phyloP scores from a whole-genome alignment of 2,113 vertebrate genomes.

The Dromaius novaehollandiae region DNA sequence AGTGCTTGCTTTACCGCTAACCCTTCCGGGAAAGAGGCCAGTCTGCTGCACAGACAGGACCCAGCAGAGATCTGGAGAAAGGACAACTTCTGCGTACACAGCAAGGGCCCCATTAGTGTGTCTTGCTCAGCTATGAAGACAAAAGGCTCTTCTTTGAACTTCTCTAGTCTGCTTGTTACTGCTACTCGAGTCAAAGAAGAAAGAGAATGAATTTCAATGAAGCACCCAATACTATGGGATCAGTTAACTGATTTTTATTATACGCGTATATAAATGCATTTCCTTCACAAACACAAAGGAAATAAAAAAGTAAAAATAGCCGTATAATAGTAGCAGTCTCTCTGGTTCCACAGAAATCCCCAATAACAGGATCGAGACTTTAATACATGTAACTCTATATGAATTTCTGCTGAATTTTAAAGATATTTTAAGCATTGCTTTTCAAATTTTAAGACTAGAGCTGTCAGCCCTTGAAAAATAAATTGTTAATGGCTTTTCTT shows the following conservation, averaged over 20 bases:
- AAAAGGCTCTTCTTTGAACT: neutral
- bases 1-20: neutral
- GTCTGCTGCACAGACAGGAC: neutral
- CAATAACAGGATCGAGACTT: neutral
- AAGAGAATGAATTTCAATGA: neutral
- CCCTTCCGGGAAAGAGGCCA: neutral
- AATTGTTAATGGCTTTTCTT: neutral
- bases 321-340: neutral
- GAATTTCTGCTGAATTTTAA: neutral
- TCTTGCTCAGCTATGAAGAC: neutral
- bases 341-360: neutral
- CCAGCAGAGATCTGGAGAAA: neutral
- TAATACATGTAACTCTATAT: neutral
- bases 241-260: neutral
- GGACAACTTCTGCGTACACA: neutral
- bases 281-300: slow-evolving; percentile 6
- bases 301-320: neutral
- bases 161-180: neutral
- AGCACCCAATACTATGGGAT: neutral
- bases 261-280: accelerated
- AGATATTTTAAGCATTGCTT: neutral
- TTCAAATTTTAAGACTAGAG: neutral
- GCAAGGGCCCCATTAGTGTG: neutral
- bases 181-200: neutral
- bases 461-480: neutral